Evolutionary conservation across 2,797 vertebrate genomes (phyloP).

Genomic region (Lacerta bilineata): DNA sequence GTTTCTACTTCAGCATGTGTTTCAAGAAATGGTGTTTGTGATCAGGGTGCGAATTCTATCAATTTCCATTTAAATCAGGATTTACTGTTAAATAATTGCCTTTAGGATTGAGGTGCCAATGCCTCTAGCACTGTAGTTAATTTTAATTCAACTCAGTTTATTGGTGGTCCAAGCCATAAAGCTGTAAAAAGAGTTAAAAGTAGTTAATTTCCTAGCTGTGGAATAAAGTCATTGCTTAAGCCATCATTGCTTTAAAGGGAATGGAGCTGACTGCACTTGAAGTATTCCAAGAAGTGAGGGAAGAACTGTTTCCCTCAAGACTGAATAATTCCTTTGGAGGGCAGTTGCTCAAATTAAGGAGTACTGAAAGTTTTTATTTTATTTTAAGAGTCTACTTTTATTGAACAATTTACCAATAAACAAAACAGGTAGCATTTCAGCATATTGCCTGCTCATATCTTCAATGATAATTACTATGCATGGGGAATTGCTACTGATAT

Average conservation of each 20-base stretch:
- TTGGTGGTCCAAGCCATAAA: constrained; percentile 1
- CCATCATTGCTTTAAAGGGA: constrained; percentile 2
- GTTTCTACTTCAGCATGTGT: constrained; percentile 14
- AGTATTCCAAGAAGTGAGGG: constrained; percentile 6
- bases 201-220: constrained; percentile 31
- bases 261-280: constrained; percentile 26
- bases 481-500: constrained; percentile 6
- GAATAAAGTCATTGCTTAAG: neutral
- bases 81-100: constrained; percentile 7
- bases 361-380: neutral
- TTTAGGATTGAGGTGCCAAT: neutral
- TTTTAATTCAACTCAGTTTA: constrained; percentile 21
- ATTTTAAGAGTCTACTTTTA: neutral
- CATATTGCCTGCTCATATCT: neutral
- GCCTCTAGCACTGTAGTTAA: neutral
- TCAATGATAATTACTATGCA: neutral
- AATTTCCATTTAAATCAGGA: neutral
- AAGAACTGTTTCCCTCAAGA: constrained; percentile 3
- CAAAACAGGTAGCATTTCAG: neutral
- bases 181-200: constrained; percentile 2
- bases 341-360: neutral
- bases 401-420: neutral
- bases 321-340: constrained; percentile 25
- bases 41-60: neutral
- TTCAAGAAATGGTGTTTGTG: neutral